Base-by-base conservation (phyloP, 2,888 invertebrate genomes). In the Cecidostiba fungosa region DNA sequence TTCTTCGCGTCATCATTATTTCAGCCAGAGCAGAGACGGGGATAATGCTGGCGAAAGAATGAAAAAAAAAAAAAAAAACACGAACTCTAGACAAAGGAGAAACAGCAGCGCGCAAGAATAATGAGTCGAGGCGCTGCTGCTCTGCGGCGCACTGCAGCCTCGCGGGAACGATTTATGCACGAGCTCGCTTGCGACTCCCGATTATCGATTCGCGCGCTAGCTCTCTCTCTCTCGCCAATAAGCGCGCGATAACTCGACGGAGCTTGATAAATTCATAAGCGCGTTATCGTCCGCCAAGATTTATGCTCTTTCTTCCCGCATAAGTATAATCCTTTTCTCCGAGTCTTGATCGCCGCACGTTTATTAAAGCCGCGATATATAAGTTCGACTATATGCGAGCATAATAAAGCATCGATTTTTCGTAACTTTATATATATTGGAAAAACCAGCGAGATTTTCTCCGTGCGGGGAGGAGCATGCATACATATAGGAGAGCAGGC, bases 341-440 rank as follows among this genome's bases (percentile, higher is more conserved):
- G 5, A 26, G 26, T 66, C 29, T 3, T 54, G 19, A 12, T 19
- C 23, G 16, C 0, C 23, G n/a, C 66, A 1, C 85, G 72, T 79
- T 85, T 79, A 82, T 85, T 85, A 85, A 79, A 82, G 79, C 78
- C 59, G 26, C 59, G 54, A 19, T 23, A 59, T 82, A 85, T 85
- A 73, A 77, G 82, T 85, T 77, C 81, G 77, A 73, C 23, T 39
- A 1, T 74, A 70, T 72, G 85, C 74, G 85, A 76, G 74, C 78
- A 85, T 85, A 85, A 85, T 85, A 80, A 86, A 73, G 79, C 70
- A 86, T 83, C 85, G 79, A 83, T 83, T 83, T 86, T 83, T 86
- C 82, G 85, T 80, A 83, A 86, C 82, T 83, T 83, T 86, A 86
- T 85, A 82, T 86, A 43, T 1, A 43, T 43, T 10, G 43, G 43